Base-by-base conservation (phyloP, 2,113 vertebrate genomes). In the Hippocampus barbouri region DNA sequence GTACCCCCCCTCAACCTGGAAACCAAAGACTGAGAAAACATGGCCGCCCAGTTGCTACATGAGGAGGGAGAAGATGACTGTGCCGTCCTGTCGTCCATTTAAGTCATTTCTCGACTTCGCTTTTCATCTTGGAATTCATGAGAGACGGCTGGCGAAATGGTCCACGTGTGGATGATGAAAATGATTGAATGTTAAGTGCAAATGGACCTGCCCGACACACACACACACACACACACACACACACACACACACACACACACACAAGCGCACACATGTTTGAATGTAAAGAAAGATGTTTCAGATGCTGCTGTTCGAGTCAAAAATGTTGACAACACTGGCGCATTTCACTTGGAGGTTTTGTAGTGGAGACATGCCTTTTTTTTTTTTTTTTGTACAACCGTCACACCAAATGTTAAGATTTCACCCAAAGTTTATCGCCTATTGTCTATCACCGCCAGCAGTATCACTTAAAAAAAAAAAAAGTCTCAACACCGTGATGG, bases 1-100 rank as follows among this genome's bases (percentile, higher is more conserved):
- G 94, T 97, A 73, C 96, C 96, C 40, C 94, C 94, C 68, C 92
- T 98, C 87, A 95, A 95, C 93, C 88, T 95, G 85, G 96, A 98
- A 95, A 94, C 96, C 95, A 98, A 98, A 96, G 97, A 98, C 94
- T 98, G 88, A 95, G 69, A 74, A 34, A 59, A 51, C 23, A 54
- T 23, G 61, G 40, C 2, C 4, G 81, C 71, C 60, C 45, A 78
- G 68, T 66, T 45, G 10, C 45, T 60, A 68, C 70, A 40, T 40
- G 67, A 25, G 57, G 78, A 80, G 45, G 53, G 78, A 83, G 66
- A 81, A 80, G 61, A 56, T 40, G 74, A 84, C 80, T 69, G 72
- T 79, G 77, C 20, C 69, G 77, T 83, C 83, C 83, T 75, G 68
- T 72, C 73, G 75, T 67, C 74, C 76, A 81, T 78, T 30, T 75